Percentiles rank a stretch among this genome's conserved stretches.
phyloP scores from a whole-genome alignment of 2,797 vertebrate genomes.

The Schizothorax lantsangensis region DNA sequence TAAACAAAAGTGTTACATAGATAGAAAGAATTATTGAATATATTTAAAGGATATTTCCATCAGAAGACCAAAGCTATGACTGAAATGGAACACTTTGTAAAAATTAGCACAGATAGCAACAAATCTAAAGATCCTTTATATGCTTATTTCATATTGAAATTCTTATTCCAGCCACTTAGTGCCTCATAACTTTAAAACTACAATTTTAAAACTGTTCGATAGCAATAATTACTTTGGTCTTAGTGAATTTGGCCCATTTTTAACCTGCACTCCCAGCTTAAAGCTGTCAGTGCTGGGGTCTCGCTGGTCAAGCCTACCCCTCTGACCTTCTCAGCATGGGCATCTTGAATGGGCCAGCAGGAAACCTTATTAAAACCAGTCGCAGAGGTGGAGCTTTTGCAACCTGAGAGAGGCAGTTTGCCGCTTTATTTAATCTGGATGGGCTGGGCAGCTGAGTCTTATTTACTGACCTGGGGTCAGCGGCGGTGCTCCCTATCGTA shows the following conservation, averaged over 20 bases:
- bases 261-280: slow-evolving; percentile 65
- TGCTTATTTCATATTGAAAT: background rate
- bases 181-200: slow-evolving; percentile 11
- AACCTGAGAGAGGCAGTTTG: slow-evolving; percentile 70
- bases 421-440: slow-evolving; percentile 76
- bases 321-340: slow-evolving; percentile 69
- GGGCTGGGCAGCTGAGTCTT: slow-evolving; percentile 62
- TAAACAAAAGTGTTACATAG: background rate
- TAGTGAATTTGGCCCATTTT: slow-evolving; percentile 44
- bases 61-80: background rate
- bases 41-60: background rate
- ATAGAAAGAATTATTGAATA: background rate
- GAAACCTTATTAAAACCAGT: slow-evolving; percentile 80
- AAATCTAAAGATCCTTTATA: background rate
- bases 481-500: slow-evolving; percentile 61
- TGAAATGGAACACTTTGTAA: background rate
- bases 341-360: slow-evolving; percentile 64
- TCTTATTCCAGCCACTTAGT: background rate
- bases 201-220: slow-evolving; percentile 54
- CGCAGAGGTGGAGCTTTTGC: slow-evolving; percentile 67
- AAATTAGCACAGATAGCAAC: background rate
- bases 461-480: slow-evolving; percentile 72
- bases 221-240: slow-evolving; percentile 58
- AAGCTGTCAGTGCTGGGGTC: slow-evolving; percentile 71
- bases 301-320: slow-evolving; percentile 61